Evolutionary conservation across 2,888 invertebrate genomes (phyloP).

Genomic region (Acrocera orbiculus): DNA sequence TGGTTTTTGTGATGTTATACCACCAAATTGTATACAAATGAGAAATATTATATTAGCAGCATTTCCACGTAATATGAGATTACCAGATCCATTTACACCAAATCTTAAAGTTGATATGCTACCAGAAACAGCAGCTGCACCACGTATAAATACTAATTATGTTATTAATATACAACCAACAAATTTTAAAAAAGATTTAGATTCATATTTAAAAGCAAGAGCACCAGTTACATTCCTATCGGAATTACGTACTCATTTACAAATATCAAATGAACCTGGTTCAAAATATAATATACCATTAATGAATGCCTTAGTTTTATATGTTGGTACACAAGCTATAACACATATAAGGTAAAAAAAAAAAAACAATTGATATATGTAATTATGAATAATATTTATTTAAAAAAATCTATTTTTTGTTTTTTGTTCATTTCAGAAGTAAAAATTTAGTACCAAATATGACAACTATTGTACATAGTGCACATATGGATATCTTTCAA

Average conservation of each 20-base stretch:
- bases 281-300: constrained; percentile 87
- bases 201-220: constrained; percentile 86
- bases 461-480: constrained; percentile 95
- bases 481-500: constrained; percentile 99
- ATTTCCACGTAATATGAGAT: constrained; percentile 92
- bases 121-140: constrained; percentile 72
- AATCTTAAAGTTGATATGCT: constrained; percentile 85
- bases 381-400: background rate
- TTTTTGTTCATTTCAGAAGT: constrained; percentile 34
- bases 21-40: constrained; percentile 98
- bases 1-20: constrained; percentile 97
- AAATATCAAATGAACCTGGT: constrained; percentile 75
- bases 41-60: constrained; percentile 94
- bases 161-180: constrained; percentile 69
- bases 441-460: constrained; percentile 88
- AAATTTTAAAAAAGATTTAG: constrained; percentile 87
- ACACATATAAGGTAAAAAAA: constrained; percentile 44
- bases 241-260: constrained; percentile 77
- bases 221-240: constrained; percentile 91
- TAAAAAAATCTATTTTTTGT: background rate
- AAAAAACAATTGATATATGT: no score
- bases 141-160: constrained; percentile 78
- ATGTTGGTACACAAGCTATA: constrained; percentile 96
- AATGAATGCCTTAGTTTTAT: constrained; percentile 93
- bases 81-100: constrained; percentile 97